These are phyloP conservation scores for Drosophila sucinea DNA, from an alignment of 1,140 invertebrate genomes.

Conservation along the genomic window DNA sequence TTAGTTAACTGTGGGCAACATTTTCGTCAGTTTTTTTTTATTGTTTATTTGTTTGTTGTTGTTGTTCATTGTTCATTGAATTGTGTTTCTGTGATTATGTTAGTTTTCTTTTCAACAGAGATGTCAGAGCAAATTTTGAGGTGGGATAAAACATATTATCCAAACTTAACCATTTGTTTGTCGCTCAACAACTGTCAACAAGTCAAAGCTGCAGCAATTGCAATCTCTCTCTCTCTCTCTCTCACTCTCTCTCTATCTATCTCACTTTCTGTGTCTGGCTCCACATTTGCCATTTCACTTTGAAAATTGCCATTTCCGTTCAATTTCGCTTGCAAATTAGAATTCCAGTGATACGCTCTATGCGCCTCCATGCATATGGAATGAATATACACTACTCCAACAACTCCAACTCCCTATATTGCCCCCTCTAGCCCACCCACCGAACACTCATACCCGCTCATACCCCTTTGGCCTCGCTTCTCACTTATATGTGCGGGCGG, in stretches of 20 bases:
- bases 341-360: constrained; percentile 77
- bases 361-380: constrained; percentile 68
- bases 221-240: constrained; percentile 1
- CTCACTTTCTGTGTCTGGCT: constrained; percentile 1
- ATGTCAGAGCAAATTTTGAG: constrained; percentile 24
- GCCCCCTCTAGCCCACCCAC: background rate
- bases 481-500: background rate
- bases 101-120: background rate
- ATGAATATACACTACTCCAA: constrained; percentile 36
- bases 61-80: background rate
- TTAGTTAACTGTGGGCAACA: constrained; percentile 6
- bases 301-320: constrained; percentile 82
- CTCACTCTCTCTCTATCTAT: background rate
- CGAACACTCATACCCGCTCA: background rate
- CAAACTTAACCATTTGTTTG: background rate
- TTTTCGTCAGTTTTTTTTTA: constrained; percentile 19
- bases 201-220: constrained; percentile 69
- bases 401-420: background rate
- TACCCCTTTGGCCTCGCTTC: background rate
- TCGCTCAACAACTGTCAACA: constrained; percentile 44
- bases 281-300: constrained; percentile 73
- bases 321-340: constrained; percentile 81
- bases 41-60: constrained; percentile 24
- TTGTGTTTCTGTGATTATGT: constrained; percentile 18
- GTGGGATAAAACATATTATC: constrained; percentile 30